Base-by-base conservation (phyloP, 2,797 vertebrate species). In the Anomalospiza imberbis region DNA sequence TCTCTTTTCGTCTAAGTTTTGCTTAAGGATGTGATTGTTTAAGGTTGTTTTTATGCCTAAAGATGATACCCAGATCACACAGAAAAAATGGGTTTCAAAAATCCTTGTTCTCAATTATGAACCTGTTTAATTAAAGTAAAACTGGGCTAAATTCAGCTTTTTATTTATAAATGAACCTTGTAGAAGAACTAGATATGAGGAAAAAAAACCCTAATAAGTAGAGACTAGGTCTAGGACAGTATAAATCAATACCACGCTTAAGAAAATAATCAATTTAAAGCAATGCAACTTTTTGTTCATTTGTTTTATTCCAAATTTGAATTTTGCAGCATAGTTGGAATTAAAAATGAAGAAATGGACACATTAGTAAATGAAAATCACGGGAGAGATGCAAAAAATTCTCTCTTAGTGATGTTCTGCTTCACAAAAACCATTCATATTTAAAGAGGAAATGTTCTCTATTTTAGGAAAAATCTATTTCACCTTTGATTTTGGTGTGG, bases 271-370 rank as follows among this genome's bases (percentile, higher is more conserved):
- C 7, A 16, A 4, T 44, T 70, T 45, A 74, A 53, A 82, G 2
- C 7, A 29, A 22, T 11, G 4, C 0, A 36, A 2, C 1, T 5
- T 63, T 34, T 68, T 29, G 4, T 26, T 54, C 8, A 13, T 32
- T 50, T 63, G 2, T 78, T 72, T 55, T 34, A 10, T 74, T 75
- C 24, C 9, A 24, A 77, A 60, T 55, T 60, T 22, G 4, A 16
- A 3, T 76, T 87, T 85, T 74, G 9, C 21, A 34, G 1, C 12
- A 3, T 1, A 13, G 4, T 3, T 68, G 28, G 21, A 54, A 40
- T 29, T 65, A 45, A 65, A 65, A 47, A 71, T 13, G 2, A 25
- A n/a, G 25, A 17, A 12, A 17, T 29, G 8, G 20, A 7, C 40
- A 5, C 9, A 7, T 34, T 12, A 53, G 7, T 25, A 83, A 26